Evolutionary conservation across 2,888 invertebrate genomes (phyloP), one percentile per base, ranked within the genome.

Genomic region (Drosophila recens): DNA sequence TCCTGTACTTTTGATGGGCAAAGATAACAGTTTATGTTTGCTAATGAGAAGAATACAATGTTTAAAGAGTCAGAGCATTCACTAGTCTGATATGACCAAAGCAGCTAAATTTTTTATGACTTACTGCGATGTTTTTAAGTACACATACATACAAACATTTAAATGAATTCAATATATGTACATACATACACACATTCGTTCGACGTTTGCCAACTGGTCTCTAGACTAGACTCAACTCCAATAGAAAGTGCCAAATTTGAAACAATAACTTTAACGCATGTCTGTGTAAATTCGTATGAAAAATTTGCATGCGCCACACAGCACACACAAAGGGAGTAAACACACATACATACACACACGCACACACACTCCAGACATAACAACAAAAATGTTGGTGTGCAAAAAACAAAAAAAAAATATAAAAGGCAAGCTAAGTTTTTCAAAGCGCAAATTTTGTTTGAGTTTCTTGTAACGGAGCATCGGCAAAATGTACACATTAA

Each of bases 181-280:
- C 42, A 23, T 23, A 30, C 45, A 45, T 38, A 49, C 20, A 17
- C 34, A 17, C 40, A 53, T 23, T 23, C 62, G 23, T 59, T 63
- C 64, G 48, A 67, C 48, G 45, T 57, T 75, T 67, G 52, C 40
- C 59, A 64, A 59, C 46, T 62, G 49, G 53, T 23, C 53, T 27
- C 34, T 48, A 51, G 67, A 67, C 67, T 45, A 62, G 64, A 75
- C 64, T 56, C 59, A 71, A 73, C 75, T 71, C 69, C 69, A 70
- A 82, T 75, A 68, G 73, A 82, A 87, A 83, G 80, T 79, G 74
- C 80, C 75, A 86, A 83, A 84, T 80, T 77, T 83, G 74, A 87
- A 84, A 89, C 89, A 84, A 89, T 84, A 84, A 84, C 84, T 89
- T 84, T 89, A 67, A 80, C 84, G 87, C 84, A 83, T 78, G 84